phyloP scores from a whole-genome alignment of 2,113 vertebrate genomes.

The Pangasianodon gigas region DNA sequence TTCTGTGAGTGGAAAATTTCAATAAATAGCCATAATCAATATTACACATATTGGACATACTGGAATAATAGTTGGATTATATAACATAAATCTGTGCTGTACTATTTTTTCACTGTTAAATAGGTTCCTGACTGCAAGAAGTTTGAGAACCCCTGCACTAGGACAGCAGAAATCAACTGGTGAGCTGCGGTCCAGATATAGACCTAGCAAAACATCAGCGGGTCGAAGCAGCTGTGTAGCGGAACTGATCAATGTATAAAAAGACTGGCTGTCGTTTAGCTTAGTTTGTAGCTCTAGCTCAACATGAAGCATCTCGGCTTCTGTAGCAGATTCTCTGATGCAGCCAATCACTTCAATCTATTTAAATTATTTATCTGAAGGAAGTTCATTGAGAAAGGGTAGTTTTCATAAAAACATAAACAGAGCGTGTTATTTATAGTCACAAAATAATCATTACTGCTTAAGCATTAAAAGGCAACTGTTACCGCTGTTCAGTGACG shows the following conservation, averaged over 20 bases:
- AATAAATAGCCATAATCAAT: not conserved
- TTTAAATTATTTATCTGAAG: not conserved
- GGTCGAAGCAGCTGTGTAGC: not conserved
- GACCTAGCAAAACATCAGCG: not conserved
- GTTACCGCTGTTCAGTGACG: not conserved
- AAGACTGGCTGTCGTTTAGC: no score
- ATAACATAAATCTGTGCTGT: no score
- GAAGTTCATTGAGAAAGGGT: not conserved
- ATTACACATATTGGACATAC: not conserved
- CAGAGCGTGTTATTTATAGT: not conserved
- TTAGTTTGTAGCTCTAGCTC: no score
- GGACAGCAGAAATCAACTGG: not conserved
- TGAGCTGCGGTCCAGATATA: not conserved
- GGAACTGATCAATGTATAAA: no score
- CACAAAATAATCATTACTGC: not conserved
- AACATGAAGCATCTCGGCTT: not conserved
- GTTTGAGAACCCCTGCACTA: no score
- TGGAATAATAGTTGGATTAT: no score
- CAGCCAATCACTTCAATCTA: not conserved
- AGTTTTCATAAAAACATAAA: not conserved
- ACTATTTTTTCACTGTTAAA: no score
- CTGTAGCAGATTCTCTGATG: no score
- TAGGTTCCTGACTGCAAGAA: no score
- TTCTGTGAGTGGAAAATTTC: not conserved
- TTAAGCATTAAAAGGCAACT: not conserved